A percentile compares a stretch with the other conserved stretches of the same genome.
Evolutionary conservation across 2,113 vertebrate genomes (phyloP).

Genomic region (Macaca fascicularis): T2T-MFA8v1.1 NC_088392.1:20748001-20748500

Average conservation of each 20-base stretch:
- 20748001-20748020: not conserved
- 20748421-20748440: not conserved
- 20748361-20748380: rapidly evolving
- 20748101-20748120: not conserved
- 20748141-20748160: not conserved
- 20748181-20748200: not conserved
- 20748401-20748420: not conserved
- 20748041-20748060: too few species aligned
- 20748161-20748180: conserved; percentile 5
- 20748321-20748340: not conserved
- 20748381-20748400: rapidly evolving
- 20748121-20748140: not conserved
- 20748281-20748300: not conserved
- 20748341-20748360: rapidly evolving
- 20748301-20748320: not conserved
- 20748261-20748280: not conserved
- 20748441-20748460: rapidly evolving
- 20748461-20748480: not conserved
- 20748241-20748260: not conserved
- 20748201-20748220: not conserved
- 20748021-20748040: not conserved
- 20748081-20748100: not conserved
- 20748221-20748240: not conserved
- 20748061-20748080: not conserved
- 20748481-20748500: not conserved